These are phyloP conservation scores for Bombus difficillimus DNA, from an alignment of 1,140 invertebrate species.

Conservation along the genomic window DNA sequence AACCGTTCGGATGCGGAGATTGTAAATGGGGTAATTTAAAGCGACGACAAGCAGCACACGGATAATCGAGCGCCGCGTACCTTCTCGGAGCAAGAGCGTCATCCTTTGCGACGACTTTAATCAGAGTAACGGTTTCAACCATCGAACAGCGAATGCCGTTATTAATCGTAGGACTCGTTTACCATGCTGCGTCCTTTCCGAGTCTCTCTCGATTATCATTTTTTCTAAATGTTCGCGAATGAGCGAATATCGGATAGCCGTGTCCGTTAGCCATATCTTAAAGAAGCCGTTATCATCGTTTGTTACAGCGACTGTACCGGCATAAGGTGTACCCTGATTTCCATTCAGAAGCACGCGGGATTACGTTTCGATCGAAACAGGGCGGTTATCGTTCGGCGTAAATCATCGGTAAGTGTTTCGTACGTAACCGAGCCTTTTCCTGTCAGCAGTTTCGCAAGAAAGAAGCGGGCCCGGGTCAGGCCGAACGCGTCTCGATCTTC, in stretches of 20 bases:
- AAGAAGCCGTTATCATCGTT: background rate
- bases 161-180: too few species aligned
- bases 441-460: background rate
- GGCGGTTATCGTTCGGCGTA: background rate
- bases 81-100: background rate
- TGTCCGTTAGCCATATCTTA: too few species aligned
- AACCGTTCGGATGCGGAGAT: background rate
- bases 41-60: background rate
- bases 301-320: conserved; percentile 1
- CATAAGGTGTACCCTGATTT: too few species aligned
- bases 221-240: rapidly evolving
- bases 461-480: background rate
- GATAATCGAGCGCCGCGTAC: background rate
- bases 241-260: too few species aligned
- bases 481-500: too few species aligned
- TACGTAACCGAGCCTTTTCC: too few species aligned
- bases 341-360: too few species aligned
- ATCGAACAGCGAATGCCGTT: too few species aligned
- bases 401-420: conserved; percentile 20
- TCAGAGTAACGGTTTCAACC: background rate
- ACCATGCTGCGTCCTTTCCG: too few species aligned
- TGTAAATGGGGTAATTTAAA: conserved; percentile 25
- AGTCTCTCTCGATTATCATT: too few species aligned
- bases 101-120: background rate
- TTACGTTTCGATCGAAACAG: background rate